Conservation (phyloP, 2,888 invertebrate species). For the Drosophila peninsularis region DNA sequence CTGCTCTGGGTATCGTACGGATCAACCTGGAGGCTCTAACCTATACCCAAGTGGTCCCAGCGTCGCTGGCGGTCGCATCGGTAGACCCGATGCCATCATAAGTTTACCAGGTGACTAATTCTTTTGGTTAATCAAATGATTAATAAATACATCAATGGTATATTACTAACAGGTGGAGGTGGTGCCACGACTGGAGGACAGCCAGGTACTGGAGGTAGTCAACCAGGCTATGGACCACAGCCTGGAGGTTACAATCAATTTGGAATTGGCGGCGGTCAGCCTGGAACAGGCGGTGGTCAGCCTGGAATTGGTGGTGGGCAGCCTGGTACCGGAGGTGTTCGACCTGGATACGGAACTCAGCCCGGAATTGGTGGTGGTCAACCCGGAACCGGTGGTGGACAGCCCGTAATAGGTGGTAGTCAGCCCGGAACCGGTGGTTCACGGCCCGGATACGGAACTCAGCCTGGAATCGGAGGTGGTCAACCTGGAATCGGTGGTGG, state of each 20-base stretch:
- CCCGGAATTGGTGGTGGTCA: constrained; percentile 15
- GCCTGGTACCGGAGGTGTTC: constrained; percentile 33
- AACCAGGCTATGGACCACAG: background rate
- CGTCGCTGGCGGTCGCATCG: constrained; percentile 25
- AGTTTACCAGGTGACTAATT: constrained; percentile 51
- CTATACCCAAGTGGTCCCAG: constrained; percentile 19
- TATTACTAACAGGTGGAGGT: constrained; percentile 8
- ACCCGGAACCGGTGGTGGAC: constrained; percentile 6
- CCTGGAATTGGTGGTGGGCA: constrained; percentile 25
- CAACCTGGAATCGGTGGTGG: constrained; percentile 23
- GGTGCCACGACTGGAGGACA: constrained; percentile 6
- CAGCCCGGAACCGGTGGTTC: constrained; percentile 23
- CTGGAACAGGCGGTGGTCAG: constrained; percentile 4
- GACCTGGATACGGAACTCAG: constrained; percentile 22
- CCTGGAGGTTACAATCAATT: constrained; percentile 5
- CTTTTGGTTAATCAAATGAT: background rate
- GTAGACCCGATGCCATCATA: constrained; percentile 66
- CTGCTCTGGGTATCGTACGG: constrained; percentile 50
- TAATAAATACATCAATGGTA: background rate
- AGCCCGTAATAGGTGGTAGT: background rate
- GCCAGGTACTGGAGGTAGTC: background rate
- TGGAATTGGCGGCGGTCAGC: constrained; percentile 4
- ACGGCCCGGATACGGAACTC: constrained; percentile 17
- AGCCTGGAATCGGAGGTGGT: constrained; percentile 33
- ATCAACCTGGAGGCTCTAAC: constrained; percentile 3